phyloP scores from a whole-genome alignment of 2,888 invertebrate species.

The Macropis europaea region DNA sequence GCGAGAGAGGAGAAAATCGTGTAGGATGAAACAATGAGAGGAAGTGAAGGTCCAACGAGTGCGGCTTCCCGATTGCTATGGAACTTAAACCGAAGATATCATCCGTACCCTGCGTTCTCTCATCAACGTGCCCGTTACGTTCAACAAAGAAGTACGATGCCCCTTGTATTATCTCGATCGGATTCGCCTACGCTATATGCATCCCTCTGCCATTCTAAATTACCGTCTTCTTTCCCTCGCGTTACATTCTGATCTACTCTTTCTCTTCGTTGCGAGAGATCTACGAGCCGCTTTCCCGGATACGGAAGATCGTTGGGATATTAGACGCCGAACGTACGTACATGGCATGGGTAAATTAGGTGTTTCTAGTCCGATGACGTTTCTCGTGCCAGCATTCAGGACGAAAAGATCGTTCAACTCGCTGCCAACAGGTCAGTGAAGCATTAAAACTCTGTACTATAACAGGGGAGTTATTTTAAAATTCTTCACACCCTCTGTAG shows the following conservation, averaged over 20 bases:
- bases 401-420: no score
- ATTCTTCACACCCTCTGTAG: no score
- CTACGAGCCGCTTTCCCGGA: not conserved
- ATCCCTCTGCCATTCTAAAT: slow-evolving; percentile 59
- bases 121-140: slow-evolving; percentile 67
- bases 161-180: slow-evolving; percentile 60
- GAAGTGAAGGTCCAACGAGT: slow-evolving; percentile 79
- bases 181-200: slow-evolving; percentile 53
- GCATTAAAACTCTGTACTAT: no score
- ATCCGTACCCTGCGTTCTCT: slow-evolving; percentile 65
- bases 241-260: not conserved
- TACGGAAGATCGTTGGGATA: not conserved
- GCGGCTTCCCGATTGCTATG: slow-evolving; percentile 70
- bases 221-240: slow-evolving; percentile 19
- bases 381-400: no score
- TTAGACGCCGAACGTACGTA: no score
- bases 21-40: slow-evolving; percentile 75
- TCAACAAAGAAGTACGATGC: slow-evolving; percentile 54
- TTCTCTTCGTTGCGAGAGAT: not conserved
- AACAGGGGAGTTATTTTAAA: no score
- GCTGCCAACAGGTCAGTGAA: no score
- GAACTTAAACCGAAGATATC: slow-evolving; percentile 62
- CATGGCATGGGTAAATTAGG: no score
- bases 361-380: no score
- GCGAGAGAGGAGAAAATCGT: no score